Base-by-base conservation (phyloP, 2,888 invertebrate species). In the Caradrina kadenii region DNA sequence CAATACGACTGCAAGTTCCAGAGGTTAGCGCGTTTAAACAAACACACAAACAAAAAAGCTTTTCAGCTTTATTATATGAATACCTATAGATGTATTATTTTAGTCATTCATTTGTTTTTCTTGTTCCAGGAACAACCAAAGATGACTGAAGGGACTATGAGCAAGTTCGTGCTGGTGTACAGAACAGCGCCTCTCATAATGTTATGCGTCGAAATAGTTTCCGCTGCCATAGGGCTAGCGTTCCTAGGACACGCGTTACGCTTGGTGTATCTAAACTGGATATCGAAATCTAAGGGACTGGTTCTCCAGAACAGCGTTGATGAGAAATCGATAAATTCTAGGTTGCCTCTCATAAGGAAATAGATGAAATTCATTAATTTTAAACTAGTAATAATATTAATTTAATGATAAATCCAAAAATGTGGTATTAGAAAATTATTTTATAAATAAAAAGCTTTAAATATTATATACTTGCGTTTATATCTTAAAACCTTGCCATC, bases 121-220 rank as follows among this genome's bases (percentile, higher is more conserved):
- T 67, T 73, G 56, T 90, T 90, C 5, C 88, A 94, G 94, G 81
- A 82, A 0, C 91, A 92, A 67, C 91, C 91, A n/a, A 88, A 88
- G 35, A 69, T 93, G 13, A 73, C 85, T 13, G 89, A 89, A 7
- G 68, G 83, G 2, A 83, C 83, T 1, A 87, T 87, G 62, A 60
- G 71, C 0, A 73, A 86, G 4, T 81, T 93, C 48, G 85, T 85
- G 69, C 58, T 89, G 13, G 81, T 91, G 2, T 90, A 92, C 81
- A 69, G 87, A 8, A 81, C 84, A 39, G 88, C 80, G 0, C 93
- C 93, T 0, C 79, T 80, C 26, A 21, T 88, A 0, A 17, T 91
- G 8, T 45, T 90, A 11, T 69, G 78, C 1, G 10, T 88, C 0
- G 85, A 91, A 69, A 75, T 86, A 31, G 11, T 77, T 0, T 58